phyloP scores from a whole-genome alignment of 2,113 vertebrate species.

The Sprattus sprattus region DNA sequence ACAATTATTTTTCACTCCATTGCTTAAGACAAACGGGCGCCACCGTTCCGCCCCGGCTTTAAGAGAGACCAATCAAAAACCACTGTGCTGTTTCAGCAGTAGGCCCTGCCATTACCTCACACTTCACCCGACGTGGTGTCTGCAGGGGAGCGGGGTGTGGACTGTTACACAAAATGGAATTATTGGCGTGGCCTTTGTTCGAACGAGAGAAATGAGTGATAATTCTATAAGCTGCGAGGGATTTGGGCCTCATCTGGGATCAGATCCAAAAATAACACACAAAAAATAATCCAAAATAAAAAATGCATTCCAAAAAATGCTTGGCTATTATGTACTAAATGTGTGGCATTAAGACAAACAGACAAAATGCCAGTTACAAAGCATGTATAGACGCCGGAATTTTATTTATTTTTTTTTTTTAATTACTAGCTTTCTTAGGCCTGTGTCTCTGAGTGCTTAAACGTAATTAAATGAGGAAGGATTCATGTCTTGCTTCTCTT shows the following conservation, averaged over 20 bases:
- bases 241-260: constrained; percentile 10
- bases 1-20: constrained; percentile 7
- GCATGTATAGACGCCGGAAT: neutral
- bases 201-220: constrained; percentile 3
- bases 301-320: neutral
- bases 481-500: neutral
- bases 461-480: neutral
- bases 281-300: neutral
- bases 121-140: neutral
- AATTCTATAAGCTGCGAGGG: constrained; percentile 7
- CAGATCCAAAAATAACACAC: constrained; percentile 6
- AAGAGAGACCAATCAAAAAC: neutral
- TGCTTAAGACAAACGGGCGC: neutral
- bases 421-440: neutral
- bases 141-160: neutral
- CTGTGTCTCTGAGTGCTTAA: neutral
- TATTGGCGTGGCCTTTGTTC: neutral
- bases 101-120: neutral
- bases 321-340: neutral
- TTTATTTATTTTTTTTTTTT: neutral
- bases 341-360: neutral
- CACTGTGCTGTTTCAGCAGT: neutral
- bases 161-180: constrained; percentile 7
- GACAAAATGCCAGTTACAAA: neutral
- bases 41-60: neutral